Conservation (phyloP, 2,113 vertebrate species). For the Pholis gunnellus region DNA sequence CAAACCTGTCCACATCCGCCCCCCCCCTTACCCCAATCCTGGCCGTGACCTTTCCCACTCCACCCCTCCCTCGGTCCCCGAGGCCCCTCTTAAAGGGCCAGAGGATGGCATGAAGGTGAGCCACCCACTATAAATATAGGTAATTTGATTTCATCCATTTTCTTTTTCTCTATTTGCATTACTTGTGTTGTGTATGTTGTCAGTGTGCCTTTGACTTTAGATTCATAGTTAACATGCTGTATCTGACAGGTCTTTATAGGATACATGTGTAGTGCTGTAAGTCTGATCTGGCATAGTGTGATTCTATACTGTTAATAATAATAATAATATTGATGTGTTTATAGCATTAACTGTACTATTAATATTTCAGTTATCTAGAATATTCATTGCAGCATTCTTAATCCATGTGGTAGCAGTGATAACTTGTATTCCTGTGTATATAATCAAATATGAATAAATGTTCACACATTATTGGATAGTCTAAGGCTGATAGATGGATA, state of each 20-base stretch:
- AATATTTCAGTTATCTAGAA: conserved; percentile 4
- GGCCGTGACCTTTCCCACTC: conserved; percentile 80
- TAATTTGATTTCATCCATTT: conserved; percentile 81
- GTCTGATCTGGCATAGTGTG: not conserved
- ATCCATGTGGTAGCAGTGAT: not conserved
- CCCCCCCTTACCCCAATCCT: conserved; percentile 82
- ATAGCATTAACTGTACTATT: not conserved
- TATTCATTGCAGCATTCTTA: not conserved
- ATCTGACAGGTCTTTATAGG: not conserved
- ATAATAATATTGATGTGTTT: not conserved
- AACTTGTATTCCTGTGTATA: not conserved
- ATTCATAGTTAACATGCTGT: not conserved
- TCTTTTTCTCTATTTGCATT: conserved; percentile 56
- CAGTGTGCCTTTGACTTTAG: conserved; percentile 18
- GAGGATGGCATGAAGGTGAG: conserved; percentile 90
- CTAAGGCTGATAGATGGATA: not conserved
- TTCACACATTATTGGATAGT: conserved; percentile 2
- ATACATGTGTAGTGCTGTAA: not conserved
- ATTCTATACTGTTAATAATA: not conserved
- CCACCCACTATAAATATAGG: conserved; percentile 87
- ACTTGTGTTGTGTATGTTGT: not conserved
- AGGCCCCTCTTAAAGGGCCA: conserved; percentile 80
- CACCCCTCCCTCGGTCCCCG: conserved; percentile 80
- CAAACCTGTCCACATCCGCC: conserved; percentile 85
- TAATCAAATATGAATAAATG: not conserved